Conservation (phyloP, 2,113 vertebrate genomes). For the Apteryx mantelli region DNA sequence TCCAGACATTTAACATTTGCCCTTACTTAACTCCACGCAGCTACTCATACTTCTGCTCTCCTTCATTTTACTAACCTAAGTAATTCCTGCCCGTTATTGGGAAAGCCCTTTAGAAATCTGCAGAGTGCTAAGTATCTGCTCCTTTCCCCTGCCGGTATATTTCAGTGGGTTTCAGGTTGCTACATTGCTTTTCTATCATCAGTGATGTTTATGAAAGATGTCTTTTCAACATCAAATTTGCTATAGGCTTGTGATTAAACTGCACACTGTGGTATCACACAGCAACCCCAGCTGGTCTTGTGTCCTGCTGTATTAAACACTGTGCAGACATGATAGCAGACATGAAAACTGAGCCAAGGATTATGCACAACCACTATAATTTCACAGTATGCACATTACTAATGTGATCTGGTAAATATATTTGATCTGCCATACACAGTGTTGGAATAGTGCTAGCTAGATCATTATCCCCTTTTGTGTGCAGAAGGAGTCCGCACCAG, state of each 20-base stretch:
- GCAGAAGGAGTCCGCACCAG: not conserved
- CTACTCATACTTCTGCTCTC: not conserved
- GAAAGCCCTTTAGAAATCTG: not conserved
- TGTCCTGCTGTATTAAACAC: not conserved
- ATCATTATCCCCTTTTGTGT: not conserved
- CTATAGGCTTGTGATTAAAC: not conserved
- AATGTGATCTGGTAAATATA: not conserved
- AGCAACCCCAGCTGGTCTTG: not conserved
- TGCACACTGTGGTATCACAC: not conserved
- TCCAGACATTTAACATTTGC: not conserved
- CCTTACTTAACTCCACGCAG: not conserved
- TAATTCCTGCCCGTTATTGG: not conserved
- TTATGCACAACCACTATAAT: not conserved
- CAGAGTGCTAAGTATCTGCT: not conserved
- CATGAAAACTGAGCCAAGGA: not conserved
- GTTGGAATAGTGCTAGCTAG: not conserved
- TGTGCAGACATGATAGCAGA: accelerated
- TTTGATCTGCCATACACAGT: not conserved
- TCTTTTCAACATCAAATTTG: not conserved
- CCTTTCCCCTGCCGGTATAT: not conserved
- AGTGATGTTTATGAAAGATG: not conserved
- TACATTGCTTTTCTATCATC: not conserved
- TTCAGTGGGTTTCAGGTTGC: not conserved
- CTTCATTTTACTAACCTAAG: not conserved
- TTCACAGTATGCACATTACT: not conserved